phyloP scores from a whole-genome alignment of 2,888 invertebrate species.

The Miltochrista miniata region DNA sequence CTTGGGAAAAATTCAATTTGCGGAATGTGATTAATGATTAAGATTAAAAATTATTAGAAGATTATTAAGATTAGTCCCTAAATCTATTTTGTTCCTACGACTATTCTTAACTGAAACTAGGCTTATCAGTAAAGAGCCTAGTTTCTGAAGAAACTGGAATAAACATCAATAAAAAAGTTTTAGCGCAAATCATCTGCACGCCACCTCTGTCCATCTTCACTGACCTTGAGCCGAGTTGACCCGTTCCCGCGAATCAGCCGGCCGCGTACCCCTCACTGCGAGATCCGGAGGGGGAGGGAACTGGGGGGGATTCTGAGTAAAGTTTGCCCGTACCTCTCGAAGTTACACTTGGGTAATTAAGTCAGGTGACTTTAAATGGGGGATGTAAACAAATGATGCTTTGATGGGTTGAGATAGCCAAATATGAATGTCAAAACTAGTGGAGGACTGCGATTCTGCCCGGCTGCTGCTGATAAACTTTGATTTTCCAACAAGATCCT shows the following conservation, averaged over 20 bases:
- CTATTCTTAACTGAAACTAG: too few species aligned
- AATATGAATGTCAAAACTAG: too few species aligned
- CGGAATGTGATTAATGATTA: too few species aligned
- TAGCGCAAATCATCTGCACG: conserved; percentile 42
- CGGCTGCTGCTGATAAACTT: too few species aligned
- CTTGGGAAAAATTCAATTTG: too few species aligned
- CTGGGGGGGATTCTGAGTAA: conserved; percentile 34
- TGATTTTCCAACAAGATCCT: too few species aligned
- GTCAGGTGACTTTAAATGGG: conserved; percentile 10
- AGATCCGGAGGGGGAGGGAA: conserved; percentile 11
- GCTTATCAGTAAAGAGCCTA: too few species aligned
- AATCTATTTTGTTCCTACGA: too few species aligned
- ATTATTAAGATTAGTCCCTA: too few species aligned
- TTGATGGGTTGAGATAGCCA: neutral
- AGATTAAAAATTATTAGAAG: too few species aligned
- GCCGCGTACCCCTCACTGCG: conserved; percentile 29
- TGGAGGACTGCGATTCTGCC: too few species aligned
- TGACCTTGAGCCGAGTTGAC: conserved; percentile 78
- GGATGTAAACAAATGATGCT: neutral
- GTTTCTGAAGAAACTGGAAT: too few species aligned
- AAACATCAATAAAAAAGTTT: neutral
- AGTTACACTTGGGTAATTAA: conserved; percentile 13
- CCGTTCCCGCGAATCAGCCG: conserved; percentile 76
- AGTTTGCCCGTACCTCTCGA: conserved; percentile 29
- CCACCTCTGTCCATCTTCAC: conserved; percentile 50